These are phyloP conservation scores for Pogonus chalceus DNA, from an alignment of 1,140 invertebrate species.

Conservation along the genomic window DNA sequence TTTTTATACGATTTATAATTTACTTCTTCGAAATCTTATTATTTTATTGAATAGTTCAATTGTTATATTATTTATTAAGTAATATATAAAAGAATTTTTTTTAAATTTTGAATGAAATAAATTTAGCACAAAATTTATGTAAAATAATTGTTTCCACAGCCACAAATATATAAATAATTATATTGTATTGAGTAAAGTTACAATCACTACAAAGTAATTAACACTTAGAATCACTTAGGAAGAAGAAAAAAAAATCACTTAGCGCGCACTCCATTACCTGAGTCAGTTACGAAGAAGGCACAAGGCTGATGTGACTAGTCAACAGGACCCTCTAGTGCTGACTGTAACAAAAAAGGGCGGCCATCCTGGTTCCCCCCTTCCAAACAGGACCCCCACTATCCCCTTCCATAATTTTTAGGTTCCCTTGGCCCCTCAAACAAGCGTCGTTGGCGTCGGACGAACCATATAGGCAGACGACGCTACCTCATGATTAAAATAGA, in stretches of 20 bases:
- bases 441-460: neutral
- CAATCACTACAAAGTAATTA: too few relatives aligned
- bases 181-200: neutral
- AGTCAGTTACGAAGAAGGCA: constrained; percentile 12
- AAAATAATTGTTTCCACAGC: too few relatives aligned
- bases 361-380: constrained; percentile 17
- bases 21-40: too few relatives aligned
- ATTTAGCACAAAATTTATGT: too few relatives aligned
- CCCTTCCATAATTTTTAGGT: neutral
- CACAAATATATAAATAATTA: neutral
- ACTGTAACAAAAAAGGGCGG: constrained; percentile 33
- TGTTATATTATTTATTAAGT: too few relatives aligned
- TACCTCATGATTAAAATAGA: neutral
- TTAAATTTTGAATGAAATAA: too few relatives aligned
- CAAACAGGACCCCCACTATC: constrained; percentile 16
- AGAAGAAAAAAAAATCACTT: too few relatives aligned
- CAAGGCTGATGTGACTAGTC: constrained; percentile 37
- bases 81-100: too few relatives aligned
- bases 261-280: too few relatives aligned
- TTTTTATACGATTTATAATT: too few relatives aligned
- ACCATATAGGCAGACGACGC: neutral
- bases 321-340: constrained; percentile 42
- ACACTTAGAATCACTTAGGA: too few relatives aligned
- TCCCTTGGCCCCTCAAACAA: constrained; percentile 1
- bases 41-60: too few relatives aligned